These are phyloP conservation scores for Gallinago undulata DNA, from an alignment of 2,113 vertebrate genomes.

Conservation along the genomic window DNA sequence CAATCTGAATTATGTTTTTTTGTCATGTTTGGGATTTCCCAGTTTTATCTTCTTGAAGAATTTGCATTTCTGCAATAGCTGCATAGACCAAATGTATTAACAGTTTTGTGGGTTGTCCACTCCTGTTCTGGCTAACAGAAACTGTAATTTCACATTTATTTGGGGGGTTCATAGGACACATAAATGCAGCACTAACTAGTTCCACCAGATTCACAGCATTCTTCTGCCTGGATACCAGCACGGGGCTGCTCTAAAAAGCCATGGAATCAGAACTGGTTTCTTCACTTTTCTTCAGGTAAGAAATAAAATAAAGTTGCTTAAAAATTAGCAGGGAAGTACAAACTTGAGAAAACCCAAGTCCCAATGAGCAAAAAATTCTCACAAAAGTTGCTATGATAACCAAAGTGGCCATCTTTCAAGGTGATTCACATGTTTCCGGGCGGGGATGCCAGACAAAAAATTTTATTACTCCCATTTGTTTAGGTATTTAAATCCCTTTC, in stretches of 20 bases:
- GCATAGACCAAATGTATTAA: neutral
- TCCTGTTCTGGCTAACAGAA: neutral
- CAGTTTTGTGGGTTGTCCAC: neutral
- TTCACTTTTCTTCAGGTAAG: neutral
- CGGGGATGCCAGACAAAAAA: neutral
- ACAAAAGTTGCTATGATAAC: neutral
- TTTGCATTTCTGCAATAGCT: neutral
- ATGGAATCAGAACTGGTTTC: neutral
- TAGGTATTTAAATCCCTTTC: neutral
- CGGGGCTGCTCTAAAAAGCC: neutral
- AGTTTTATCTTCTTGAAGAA: neutral
- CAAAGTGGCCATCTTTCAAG: neutral
- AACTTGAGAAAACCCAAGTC: neutral
- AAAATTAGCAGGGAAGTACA: neutral
- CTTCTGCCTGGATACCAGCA: neutral
- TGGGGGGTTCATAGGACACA: neutral
- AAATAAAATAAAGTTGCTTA: neutral
- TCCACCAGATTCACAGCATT: constrained; percentile 4
- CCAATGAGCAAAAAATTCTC: neutral
- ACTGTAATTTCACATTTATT: neutral
- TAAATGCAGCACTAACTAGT: neutral
- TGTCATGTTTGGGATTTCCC: neutral
- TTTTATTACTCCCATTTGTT: neutral
- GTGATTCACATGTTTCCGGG: neutral
- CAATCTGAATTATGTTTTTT: neutral